Evolutionary conservation across 1,140 invertebrate genomes (phyloP), one percentile per base, ranked within the genome.

Genomic region (Euwallacea similis): DNA sequence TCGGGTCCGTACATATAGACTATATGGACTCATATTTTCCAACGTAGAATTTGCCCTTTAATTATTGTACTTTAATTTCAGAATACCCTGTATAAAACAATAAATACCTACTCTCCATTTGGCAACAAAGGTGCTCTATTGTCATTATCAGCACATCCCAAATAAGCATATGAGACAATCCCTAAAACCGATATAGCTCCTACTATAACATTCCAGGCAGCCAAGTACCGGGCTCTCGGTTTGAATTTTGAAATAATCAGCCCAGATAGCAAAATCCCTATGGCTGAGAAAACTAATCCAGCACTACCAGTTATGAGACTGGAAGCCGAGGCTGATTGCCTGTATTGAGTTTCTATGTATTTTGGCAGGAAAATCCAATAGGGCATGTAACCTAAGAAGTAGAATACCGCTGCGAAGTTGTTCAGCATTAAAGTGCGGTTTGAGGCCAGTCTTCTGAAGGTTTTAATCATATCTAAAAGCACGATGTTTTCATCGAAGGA

Each of bases 291-390:
- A 4, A 90, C 82, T 21, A 93, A 80, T 4, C 90, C 89, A 6
- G 91, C 88, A 6, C 86, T 87, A 55, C 90, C 90, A 58, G 89
- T 90, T 7, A 90, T 87, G 61, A 90, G 79, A 41, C 87, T 88
- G 0, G 90, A 89, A 0, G 85, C 85, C 0, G 89, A 88, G 2
- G 90, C 88, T 10, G 90, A 90, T 74, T 91, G 88, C 71, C 88
- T 85, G 76, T 91, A 92, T 78, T 91, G 89, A 0, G 87, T 88
- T 80, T 92, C 90, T 62, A 92, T 89, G 69, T 91, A 92, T 77
- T 92, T 92, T 0, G 90, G 90, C 79, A 90, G 86, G 74, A 90
- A 92, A 7, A 91, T 90, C 86, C 88, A 90, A 74, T 90, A 92
- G 0, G 90, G 90, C 80, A 89, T 88, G 73, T 89, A 89, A 0